Base-by-base conservation (phyloP, 2,888 invertebrate species). In the Heteromurus nitidus region DNA sequence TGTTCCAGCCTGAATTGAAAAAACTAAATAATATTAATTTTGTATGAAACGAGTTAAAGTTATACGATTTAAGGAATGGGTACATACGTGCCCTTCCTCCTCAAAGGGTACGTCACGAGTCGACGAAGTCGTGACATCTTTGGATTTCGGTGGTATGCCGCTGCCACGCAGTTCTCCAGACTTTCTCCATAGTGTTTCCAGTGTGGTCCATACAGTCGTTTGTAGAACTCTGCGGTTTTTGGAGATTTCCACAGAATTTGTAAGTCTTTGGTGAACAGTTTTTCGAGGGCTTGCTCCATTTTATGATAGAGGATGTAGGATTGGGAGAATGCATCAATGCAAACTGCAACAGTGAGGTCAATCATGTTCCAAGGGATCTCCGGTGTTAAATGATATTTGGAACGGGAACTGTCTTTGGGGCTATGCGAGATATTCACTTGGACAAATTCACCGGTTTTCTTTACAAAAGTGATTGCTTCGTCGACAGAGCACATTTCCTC, bases 331-430 rank as follows among this genome's bases (percentile, higher is more conserved):
- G 76, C 69, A 0, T 42, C 55, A 11, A 85, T 73, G 22, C 85
- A 85, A 20, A 70, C 55, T 0, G 68, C 82, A 36, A 80, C 60
- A 1, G 82, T 70, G 2, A 85, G 58, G 53, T 85, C 85, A 62
- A 85, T 42, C 83, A 83, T 77, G 31, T 85, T 85, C 85, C 85
- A 85, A 5, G 76, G 69, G 16, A 75, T 64, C 42, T 85, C 85
- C 28, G 82, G 5, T 11, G 67, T 20, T 5, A 85, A 60, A 30
- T 81, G 74, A 2, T n/a, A n/a, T n/a, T n/a, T n/a, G n/a, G n/a
- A n/a, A n/a, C n/a, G n/a, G n/a, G n/a, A n/a, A 26, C 74, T 53
- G 0, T 1, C 28, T 28, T 47, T 42, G n/a, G 36, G 36, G 16
- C 22, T 47, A 0, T 1, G 7, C 13, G 70, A 42, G 20, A 60